Percentiles rank a stretch among this genome's conserved stretches.
Conservation (phyloP, 30 jellyfish, hydroid and myxozoan genomes). For the Rhopilema esculentum region DNA sequence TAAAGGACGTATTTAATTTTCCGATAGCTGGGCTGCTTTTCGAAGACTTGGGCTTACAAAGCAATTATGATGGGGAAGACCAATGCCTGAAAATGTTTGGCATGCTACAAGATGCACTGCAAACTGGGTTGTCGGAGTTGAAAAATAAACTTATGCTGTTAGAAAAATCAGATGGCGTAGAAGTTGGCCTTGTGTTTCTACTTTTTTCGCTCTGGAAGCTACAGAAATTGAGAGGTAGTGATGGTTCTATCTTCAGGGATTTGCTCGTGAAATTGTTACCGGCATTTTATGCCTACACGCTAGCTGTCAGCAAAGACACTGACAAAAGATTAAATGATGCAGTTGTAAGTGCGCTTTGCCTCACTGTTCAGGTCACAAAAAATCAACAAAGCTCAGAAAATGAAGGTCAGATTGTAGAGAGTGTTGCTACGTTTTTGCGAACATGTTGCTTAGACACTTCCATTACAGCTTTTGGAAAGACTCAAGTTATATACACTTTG, state of each 20-base stretch:
- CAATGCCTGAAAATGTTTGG: slow-evolving; percentile 1
- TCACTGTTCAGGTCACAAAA: slow-evolving; percentile 11
- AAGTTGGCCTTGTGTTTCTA: slow-evolving; percentile 69
- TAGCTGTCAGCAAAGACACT: slow-evolving; percentile 25
- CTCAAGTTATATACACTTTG: slow-evolving; percentile 34
- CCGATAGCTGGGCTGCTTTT: slow-evolving; percentile 78
- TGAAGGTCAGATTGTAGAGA: slow-evolving; percentile 14
- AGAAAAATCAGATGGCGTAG: slow-evolving; percentile 40
- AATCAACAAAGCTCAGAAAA: background rate
- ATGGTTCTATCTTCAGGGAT: slow-evolving; percentile 28
- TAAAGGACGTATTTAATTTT: slow-evolving; percentile 30
- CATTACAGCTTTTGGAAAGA: slow-evolving; percentile 21
- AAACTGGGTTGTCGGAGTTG: slow-evolving; percentile 30
- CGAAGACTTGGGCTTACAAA: slow-evolving; percentile 65
- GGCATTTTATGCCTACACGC: slow-evolving; percentile 29
- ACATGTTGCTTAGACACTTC: background rate
- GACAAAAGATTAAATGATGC: slow-evolving; percentile 3
- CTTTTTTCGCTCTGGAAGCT: slow-evolving; percentile 37
- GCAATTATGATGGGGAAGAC: slow-evolving; percentile 34
- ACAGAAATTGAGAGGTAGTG: slow-evolving; percentile 50
- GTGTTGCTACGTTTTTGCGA: slow-evolving; percentile 6
- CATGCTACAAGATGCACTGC: slow-evolving; percentile 59
- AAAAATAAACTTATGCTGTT: slow-evolving; percentile 28
- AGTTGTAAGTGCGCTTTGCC: slow-evolving; percentile 51
- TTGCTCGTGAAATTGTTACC: slow-evolving; percentile 36